These are phyloP conservation scores for Sphaeridia pumilis DNA, from an alignment of 2,888 invertebrate genomes.

Conservation along the genomic window DNA sequence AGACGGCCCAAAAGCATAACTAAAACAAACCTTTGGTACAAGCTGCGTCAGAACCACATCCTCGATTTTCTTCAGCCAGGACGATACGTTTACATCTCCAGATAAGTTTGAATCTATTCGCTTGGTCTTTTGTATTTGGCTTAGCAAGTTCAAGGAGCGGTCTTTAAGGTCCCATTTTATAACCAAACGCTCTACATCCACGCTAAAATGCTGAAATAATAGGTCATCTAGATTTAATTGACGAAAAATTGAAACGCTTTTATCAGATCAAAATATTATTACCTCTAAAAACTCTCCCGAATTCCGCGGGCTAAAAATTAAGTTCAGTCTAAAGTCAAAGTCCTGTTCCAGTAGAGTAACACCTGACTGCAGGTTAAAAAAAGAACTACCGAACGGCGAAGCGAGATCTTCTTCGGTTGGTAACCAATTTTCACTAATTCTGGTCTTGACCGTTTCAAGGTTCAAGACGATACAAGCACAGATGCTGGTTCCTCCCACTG, in stretches of 20 bases:
- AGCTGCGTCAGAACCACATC: conserved; percentile 31
- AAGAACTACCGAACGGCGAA: conserved; percentile 25
- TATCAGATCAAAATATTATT: neutral
- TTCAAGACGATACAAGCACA: conserved; percentile 34
- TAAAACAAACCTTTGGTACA: conserved; percentile 31
- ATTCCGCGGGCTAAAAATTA: conserved; percentile 34
- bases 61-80: conserved; percentile 26
- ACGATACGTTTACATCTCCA: neutral
- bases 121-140: conserved; percentile 17
- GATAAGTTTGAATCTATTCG: neutral
- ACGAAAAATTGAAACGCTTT: no score
- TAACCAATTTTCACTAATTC: conserved; percentile 34
- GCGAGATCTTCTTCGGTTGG: conserved; percentile 29
- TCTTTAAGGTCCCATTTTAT: conserved; percentile 34
- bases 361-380: conserved; percentile 30
- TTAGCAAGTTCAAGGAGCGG: conserved; percentile 23
- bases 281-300: conserved; percentile 36
- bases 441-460: conserved; percentile 24
- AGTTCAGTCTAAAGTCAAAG: conserved; percentile 32
- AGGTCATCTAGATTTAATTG: neutral
- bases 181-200: conserved; percentile 32
- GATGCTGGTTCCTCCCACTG: conserved; percentile 32
- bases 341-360: conserved; percentile 26
- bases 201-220: conserved; percentile 28
- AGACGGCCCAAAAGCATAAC: no score